Conservation (phyloP, 2,797 vertebrate species). For the Nothura maculosa region DNA sequence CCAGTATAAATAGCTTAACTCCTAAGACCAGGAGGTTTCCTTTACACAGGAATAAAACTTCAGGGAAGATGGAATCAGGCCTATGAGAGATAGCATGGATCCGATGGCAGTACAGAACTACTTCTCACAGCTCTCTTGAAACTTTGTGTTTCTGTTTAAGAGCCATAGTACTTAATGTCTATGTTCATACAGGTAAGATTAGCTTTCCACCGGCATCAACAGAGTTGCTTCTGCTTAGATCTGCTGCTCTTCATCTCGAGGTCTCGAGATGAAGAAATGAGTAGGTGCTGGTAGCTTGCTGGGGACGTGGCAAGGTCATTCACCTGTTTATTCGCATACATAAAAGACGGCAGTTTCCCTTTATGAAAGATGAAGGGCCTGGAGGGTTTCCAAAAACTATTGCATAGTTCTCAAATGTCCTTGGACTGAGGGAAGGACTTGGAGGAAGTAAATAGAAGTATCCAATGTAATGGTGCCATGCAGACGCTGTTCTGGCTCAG, state of each 20-base stretch:
- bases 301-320: neutral
- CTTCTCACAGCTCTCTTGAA: conserved; percentile 32
- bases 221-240: neutral
- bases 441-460: conserved; percentile 45
- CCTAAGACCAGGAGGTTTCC: neutral
- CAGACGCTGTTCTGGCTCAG: conserved; percentile 20
- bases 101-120: neutral
- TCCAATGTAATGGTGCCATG: conserved; percentile 7
- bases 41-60: neutral
- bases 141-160: conserved; percentile 17
- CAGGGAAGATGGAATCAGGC: neutral
- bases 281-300: neutral
- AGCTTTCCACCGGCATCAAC: neutral
- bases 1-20: neutral
- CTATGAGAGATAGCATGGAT: accelerated
- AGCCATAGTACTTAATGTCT: conserved; percentile 24
- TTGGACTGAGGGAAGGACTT: conserved; percentile 53
- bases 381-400: conserved; percentile 61
- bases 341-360: neutral
- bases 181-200: neutral
- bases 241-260: conserved; percentile 14
- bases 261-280: conserved; percentile 20
- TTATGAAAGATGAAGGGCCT: conserved; percentile 41
- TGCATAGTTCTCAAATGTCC: conserved; percentile 57
- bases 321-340: conserved; percentile 43